Conservation (phyloP, 2,113 vertebrate species). For the Apus apus region DNA sequence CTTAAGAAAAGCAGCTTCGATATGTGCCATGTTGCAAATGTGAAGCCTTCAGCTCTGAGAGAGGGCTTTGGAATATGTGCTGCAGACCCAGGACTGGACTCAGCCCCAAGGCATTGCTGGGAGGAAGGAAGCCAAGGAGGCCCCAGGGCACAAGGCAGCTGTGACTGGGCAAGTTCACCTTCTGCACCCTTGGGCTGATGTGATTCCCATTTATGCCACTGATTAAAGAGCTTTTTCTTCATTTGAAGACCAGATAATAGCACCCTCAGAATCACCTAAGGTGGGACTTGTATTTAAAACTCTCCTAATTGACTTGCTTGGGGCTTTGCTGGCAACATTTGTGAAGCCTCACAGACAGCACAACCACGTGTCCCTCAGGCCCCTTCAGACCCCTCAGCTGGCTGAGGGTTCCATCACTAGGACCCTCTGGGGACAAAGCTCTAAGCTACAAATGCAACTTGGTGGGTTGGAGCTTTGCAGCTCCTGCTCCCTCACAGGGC, state of each 20-base stretch:
- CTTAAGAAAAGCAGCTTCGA: neutral
- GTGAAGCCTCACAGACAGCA: accelerated
- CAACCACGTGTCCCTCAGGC: accelerated
- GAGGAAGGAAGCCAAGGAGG: neutral
- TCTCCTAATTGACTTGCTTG: neutral
- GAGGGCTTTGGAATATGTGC: neutral
- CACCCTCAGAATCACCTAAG: neutral
- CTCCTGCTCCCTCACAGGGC: neutral
- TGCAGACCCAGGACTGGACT: neutral
- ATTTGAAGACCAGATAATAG: neutral
- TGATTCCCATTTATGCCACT: accelerated
- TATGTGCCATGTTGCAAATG: accelerated
- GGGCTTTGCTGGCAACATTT: neutral
- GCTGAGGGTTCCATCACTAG: neutral
- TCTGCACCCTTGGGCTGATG: too few species aligned
- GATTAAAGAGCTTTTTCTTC: neutral
- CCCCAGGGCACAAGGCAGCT: accelerated
- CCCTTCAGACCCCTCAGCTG: neutral
- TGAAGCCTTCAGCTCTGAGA: neutral
- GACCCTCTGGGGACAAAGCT: neutral
- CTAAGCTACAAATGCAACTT: too few species aligned
- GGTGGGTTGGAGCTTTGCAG: neutral
- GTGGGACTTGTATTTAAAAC: neutral
- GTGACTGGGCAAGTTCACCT: neutral
- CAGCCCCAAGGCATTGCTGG: accelerated